phyloP scores from a whole-genome alignment of 2,888 invertebrate genomes.

The Netelia inedita region DNA sequence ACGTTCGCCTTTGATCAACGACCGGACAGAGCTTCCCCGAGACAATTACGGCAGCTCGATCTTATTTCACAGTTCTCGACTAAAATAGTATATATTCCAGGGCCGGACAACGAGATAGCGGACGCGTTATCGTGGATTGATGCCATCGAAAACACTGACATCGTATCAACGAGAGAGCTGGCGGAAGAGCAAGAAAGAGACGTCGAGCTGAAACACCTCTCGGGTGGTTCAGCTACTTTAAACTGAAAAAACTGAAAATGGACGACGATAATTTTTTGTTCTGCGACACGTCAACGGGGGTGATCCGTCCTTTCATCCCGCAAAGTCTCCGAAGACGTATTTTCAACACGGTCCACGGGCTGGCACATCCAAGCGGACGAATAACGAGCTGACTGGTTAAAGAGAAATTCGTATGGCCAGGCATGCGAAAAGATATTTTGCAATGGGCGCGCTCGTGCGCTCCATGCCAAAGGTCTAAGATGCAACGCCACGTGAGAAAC shows the following conservation, averaged over 20 bases:
- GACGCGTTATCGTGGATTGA: too few relatives aligned
- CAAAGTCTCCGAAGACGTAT: background rate
- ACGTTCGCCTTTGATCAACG: slow-evolving; percentile 21
- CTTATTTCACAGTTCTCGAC: slow-evolving; percentile 20
- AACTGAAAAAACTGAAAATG: background rate
- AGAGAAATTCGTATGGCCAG: background rate
- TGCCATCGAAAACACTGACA: too few relatives aligned
- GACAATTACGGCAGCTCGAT: slow-evolving; percentile 32
- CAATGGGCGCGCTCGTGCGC: background rate
- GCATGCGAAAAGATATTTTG: background rate
- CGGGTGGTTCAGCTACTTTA: background rate
- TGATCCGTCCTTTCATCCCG: background rate
- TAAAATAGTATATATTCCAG: too few relatives aligned
- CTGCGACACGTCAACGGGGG: background rate
- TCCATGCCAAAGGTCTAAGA: background rate
- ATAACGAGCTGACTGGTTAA: background rate
- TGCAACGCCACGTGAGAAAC: background rate
- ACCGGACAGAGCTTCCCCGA: slow-evolving; percentile 19
- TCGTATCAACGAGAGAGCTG: too few relatives aligned
- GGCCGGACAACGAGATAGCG: too few relatives aligned
- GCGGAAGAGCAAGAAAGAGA: too few relatives aligned
- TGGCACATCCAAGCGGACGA: background rate
- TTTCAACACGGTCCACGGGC: background rate
- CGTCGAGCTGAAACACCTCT: too few relatives aligned
- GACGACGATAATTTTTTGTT: background rate